Conservation (phyloP, 2,888 invertebrate genomes). For the Lasioglossum malachurum region DNA sequence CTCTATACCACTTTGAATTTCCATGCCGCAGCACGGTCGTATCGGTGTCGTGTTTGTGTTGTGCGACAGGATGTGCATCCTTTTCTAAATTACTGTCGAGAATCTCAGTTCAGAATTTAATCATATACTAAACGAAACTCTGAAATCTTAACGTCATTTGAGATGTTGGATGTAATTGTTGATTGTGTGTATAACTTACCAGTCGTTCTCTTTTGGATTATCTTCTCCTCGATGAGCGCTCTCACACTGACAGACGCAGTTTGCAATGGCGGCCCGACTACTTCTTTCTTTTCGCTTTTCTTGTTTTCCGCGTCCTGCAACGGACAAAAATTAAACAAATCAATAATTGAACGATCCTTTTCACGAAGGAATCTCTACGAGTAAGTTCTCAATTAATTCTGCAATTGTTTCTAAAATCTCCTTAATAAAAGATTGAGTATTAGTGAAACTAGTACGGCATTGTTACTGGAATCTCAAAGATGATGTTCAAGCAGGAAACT, state of each 20-base stretch:
- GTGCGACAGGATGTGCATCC: neutral
- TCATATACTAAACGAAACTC: neutral
- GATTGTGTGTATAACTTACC: constrained; percentile 76
- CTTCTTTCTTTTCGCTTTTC: constrained; percentile 94
- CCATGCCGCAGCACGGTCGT: constrained; percentile 20
- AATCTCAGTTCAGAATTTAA: neutral
- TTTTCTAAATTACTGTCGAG: neutral
- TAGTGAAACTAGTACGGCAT: neutral
- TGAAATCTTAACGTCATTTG: neutral
- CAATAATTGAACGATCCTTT: neutral
- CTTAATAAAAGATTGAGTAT: neutral
- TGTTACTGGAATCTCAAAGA: neutral
- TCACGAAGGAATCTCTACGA: neutral
- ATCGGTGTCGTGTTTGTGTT: constrained; percentile 16
- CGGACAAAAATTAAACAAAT: neutral
- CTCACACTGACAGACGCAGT: constrained; percentile 97
- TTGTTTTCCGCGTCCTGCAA: constrained; percentile 93
- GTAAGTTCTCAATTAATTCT: neutral
- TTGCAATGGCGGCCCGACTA: constrained; percentile 93
- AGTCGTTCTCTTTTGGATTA: constrained; percentile 93
- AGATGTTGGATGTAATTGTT: neutral
- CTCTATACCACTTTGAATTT: constrained; percentile 27
- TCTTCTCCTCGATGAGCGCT: constrained; percentile 96
- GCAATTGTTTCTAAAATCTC: neutral
- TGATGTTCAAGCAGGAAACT: constrained; percentile 6